A percentile compares a stretch with the other conserved stretches of the same genome.
Conservation (phyloP, 2,113 vertebrate genomes). For the Meleagris gallopavo region DNA sequence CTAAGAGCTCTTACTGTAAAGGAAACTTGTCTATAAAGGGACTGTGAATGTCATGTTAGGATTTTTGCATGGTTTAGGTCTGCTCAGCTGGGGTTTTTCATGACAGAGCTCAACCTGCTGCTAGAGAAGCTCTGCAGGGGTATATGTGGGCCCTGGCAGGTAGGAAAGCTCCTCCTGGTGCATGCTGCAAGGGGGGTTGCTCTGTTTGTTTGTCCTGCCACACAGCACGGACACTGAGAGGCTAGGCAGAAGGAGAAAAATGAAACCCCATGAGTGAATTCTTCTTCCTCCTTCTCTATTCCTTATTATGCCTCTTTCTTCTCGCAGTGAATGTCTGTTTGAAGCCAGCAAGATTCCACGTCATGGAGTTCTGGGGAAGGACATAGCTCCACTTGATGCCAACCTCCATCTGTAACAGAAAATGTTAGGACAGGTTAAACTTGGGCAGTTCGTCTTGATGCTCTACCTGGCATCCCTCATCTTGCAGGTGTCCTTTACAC, state of each 20-base stretch:
- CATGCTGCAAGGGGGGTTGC: neutral
- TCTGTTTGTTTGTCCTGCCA: neutral
- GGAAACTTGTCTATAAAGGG: neutral
- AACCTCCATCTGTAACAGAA: neutral
- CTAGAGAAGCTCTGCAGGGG: neutral
- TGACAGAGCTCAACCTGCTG: accelerated
- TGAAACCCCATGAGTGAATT: neutral
- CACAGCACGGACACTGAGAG: neutral
- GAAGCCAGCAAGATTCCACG: neutral
- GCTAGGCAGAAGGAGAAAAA: neutral
- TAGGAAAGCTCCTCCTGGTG: neutral
- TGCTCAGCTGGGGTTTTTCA: neutral
- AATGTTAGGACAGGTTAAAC: neutral
- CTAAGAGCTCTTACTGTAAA: neutral
- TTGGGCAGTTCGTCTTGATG: neutral
- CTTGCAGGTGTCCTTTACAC: neutral
- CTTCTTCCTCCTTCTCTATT: neutral
- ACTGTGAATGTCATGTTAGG: accelerated
- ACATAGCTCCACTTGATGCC: neutral
- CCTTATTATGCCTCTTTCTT: neutral
- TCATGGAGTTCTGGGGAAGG: neutral
- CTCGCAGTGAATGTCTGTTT: neutral
- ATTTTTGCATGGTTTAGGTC: neutral
- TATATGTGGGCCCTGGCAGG: accelerated
- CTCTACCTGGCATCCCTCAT: neutral